Evolutionary conservation across 2,797 vertebrate species (phyloP), one percentile per base, ranked within the genome.

Genomic region (Lateolabrax maculatus): DNA sequence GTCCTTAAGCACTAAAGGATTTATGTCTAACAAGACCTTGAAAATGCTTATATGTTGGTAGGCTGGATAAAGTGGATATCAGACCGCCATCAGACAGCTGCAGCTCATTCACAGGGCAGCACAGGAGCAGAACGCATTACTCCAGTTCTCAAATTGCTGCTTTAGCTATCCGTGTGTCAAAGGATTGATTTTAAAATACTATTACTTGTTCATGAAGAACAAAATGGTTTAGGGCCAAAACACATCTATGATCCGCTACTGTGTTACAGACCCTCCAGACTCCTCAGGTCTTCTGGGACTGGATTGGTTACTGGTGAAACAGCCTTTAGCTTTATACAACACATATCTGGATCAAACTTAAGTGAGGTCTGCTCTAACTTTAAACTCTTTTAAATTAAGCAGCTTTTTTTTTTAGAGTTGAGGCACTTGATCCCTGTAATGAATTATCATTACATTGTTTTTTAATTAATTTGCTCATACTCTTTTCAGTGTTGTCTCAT

Each of bases 171-270:
- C 41, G 23, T 11, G 25, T 23, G 29, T 64, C 27, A 56, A n/a
- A 65, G n/a, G 29, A 75, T 67, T 55, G n/a, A 73, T 56, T 67
- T 66, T 46, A 43, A 83, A 73, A 75, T 10, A 39, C 37, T 36
- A 69, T 79, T 52, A 61, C 27, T 69, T 34, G 13, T 80, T 86
- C 25, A 73, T 73, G 41, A 83, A 74, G 39, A 58, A 65, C 39
- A 75, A 67, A 31, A 31, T 29, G 11, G 29, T 71, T 81, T 37
- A 5, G 13, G 39, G 46, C 44, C 46, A 75, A 36, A 71, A 39
- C 3, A 27, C 13, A 61, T 61, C 23, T 74, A 60, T 27, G 66
- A 53, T 48, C 16, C 55, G 52, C 19, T 46, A 1, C 37, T 36
- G 29, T n/a, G 60, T 27, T 60, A 34, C 34, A 5, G 41, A 43